Evolutionary conservation across 2,797 vertebrate genomes (phyloP).

Genomic region (Manis crassicaudata): DNA sequence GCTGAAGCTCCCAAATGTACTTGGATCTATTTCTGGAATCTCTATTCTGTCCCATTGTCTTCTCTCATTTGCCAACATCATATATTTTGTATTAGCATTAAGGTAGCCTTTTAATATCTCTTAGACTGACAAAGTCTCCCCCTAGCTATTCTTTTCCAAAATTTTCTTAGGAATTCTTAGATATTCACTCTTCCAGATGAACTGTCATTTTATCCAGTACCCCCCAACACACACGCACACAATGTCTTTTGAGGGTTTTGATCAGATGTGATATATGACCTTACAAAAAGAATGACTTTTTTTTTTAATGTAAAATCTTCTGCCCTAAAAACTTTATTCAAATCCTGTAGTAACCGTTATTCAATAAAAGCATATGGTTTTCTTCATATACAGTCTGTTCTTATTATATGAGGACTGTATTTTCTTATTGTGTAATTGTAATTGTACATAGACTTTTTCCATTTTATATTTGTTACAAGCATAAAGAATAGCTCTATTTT

Average conservation of each 20-base stretch:
- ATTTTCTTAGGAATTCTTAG: background rate
- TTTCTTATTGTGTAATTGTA: background rate
- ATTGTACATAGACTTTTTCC: background rate
- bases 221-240: background rate
- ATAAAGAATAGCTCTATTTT: background rate
- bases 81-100: background rate
- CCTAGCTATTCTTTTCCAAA: background rate
- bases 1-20: background rate
- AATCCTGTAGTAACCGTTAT: background rate
- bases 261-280: background rate
- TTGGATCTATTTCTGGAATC: background rate
- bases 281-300: background rate
- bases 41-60: background rate
- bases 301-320: background rate
- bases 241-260: background rate
- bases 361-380: background rate
- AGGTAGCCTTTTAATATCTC: background rate
- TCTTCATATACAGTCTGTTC: background rate
- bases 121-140: background rate
- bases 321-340: background rate
- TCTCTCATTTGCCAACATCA: background rate
- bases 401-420: background rate
- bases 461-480: background rate
- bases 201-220: background rate
- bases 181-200: background rate